Evolutionary conservation across 2,797 vertebrate genomes (phyloP).

Genomic region (Eidolon dupreanum): DNA sequence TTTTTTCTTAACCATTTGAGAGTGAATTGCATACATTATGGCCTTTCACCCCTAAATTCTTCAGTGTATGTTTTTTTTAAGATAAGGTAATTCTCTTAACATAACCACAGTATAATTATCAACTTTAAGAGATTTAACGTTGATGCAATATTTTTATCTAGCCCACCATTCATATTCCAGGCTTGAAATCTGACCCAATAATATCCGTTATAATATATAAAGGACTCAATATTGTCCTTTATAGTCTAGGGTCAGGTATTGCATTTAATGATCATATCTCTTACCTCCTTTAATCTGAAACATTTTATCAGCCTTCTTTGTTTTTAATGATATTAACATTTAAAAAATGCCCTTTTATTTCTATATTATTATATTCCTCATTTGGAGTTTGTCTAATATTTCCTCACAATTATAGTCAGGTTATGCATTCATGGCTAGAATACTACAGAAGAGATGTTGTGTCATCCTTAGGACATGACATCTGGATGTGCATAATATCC

Average conservation of each 20-base stretch:
- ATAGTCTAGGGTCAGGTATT: neutral
- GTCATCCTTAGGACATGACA: neutral
- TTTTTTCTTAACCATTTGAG: conserved; percentile 30
- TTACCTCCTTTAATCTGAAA: neutral
- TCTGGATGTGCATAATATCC: neutral
- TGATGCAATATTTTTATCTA: conserved; percentile 30
- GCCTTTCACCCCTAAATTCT: neutral
- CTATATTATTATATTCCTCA: neutral
- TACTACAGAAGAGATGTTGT: neutral
- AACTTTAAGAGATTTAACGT: neutral
- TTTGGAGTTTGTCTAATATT: conserved; percentile 20
- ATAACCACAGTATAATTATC: neutral
- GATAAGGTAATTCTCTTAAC: conserved; percentile 30
- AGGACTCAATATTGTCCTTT: neutral
- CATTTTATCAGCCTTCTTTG: neutral
- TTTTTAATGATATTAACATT: neutral
- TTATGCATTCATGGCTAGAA: neutral
- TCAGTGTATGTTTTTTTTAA: conserved; percentile 43
- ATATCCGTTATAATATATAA: neutral
- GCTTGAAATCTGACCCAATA: conserved; percentile 30
- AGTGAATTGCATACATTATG: neutral
- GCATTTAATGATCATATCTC: conserved; percentile 18
- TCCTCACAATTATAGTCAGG: conserved; percentile 27
- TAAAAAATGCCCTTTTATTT: neutral
- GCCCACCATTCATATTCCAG: conserved; percentile 5